These are phyloP conservation scores for Psittacula echo DNA, from an alignment of 2,797 vertebrate species.

Conservation along the genomic window DNA sequence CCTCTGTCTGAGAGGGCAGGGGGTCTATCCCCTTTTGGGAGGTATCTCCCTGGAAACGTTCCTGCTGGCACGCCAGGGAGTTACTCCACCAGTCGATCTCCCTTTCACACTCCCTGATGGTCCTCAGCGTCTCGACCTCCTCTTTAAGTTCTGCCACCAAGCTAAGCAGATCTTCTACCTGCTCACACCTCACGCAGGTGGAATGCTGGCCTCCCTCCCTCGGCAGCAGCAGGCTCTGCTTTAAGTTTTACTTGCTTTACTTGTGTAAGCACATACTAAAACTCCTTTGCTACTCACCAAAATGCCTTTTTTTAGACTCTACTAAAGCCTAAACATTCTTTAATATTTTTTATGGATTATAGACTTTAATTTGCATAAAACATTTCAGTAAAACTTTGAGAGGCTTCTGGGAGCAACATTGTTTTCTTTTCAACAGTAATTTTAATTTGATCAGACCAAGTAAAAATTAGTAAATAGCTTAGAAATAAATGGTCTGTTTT, in stretches of 20 bases:
- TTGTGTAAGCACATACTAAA: not conserved
- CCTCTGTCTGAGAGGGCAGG: no score
- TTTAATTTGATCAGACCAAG: conserved; percentile 58
- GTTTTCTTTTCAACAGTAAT: conserved; percentile 68
- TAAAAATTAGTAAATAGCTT: conserved; percentile 21
- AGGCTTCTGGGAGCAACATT: conserved; percentile 35
- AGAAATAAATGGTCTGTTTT: conserved; percentile 50
- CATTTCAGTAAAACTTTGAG: conserved; percentile 23
- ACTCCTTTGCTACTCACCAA: not conserved
- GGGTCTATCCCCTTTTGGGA: no score
- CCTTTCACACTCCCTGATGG: no score
- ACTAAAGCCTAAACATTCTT: not conserved
- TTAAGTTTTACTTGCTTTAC: not conserved
- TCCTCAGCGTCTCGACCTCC: no score
- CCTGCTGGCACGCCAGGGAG: no score
- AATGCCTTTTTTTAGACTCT: not conserved
- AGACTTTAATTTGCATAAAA: conserved; percentile 47
- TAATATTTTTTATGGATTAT: not conserved
- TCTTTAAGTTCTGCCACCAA: no score
- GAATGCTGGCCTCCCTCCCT: no score
- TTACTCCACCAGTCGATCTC: no score
- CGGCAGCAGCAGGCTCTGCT: no score
- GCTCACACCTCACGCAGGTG: no score
- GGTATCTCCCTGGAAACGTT: no score
- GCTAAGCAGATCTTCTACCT: no score